phyloP scores from a whole-genome alignment of 2,113 vertebrate genomes.

The Phaetusa simplex region DNA sequence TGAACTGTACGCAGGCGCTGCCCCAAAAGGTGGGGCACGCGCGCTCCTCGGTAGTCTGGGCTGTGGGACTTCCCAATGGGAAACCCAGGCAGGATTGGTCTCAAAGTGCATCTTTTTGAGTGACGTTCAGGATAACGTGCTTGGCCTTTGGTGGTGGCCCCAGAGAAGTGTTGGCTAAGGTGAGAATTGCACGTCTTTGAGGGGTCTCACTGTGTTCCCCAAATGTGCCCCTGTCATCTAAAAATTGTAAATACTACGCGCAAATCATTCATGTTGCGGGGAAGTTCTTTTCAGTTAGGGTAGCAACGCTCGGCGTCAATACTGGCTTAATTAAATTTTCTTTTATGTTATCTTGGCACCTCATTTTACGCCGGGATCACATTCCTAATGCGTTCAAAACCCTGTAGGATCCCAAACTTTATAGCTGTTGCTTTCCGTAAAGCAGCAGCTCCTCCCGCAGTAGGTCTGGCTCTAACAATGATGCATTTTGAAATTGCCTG shows the following conservation, averaged over 20 bases:
- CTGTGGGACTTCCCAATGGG: not conserved
- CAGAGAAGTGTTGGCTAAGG: not conserved
- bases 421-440: conserved; percentile 39
- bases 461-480: conserved; percentile 37
- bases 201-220: conserved; percentile 3
- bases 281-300: not conserved
- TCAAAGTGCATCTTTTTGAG: not conserved
- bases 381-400: conserved; percentile 35
- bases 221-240: not conserved
- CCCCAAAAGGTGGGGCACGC: accelerated
- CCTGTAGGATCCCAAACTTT: conserved; percentile 66
- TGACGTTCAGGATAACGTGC: accelerated
- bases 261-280: not conserved
- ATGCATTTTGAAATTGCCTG: conserved; percentile 19
- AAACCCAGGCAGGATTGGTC: not conserved
- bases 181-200: not conserved
- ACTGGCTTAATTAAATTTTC: conserved; percentile 45
- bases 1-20: not conserved
- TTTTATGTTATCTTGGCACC: conserved; percentile 47
- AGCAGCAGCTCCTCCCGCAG: conserved; percentile 28
- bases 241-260: not conserved
- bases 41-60: not conserved
- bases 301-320: not conserved
- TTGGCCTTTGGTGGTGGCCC: not conserved
- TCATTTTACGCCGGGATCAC: conserved; percentile 24